Evolutionary conservation across 2,113 vertebrate species (phyloP), one percentile per base, ranked within the genome.

Genomic region (Balaenoptera acutorostrata): DNA sequence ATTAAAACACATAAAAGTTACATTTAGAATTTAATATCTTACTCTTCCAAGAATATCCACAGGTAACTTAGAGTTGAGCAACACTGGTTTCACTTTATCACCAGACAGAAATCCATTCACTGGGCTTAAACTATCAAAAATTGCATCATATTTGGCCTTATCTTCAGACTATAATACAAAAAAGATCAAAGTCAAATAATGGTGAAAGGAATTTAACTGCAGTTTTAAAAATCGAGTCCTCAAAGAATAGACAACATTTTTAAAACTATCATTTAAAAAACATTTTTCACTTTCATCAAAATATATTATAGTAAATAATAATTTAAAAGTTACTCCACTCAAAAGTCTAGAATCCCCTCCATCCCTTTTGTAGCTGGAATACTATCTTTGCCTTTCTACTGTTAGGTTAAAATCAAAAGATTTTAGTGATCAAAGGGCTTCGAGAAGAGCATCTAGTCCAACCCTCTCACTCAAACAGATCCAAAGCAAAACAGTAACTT

Each of bases 41-140:
- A 99, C 99, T 98, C 99, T 98, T 98, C 99, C 99, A 72, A 99
- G 99, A 96, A 99, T 99, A 97, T 99, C 99, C 98, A 99, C 99
- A 92, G 99, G 99, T 68, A 99, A 98, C 98, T 99, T 99, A 90
- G 99, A 99, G 98, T 99, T 99, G 20, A 99, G 99, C 96, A 99
- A 99, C 63, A 99, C 99, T 68, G 99, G 99, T 98, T 99, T 99
- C 98, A 99, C 99, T 97, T 99, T 99, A 80, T 99, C 99, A 39
- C 99, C 99, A 61, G 99, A 99, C 36, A 99, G 98, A 84, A 99
- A 99, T 95, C 99, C 99, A 97, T 99, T 99, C 59, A 99, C 98
- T 69, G 99, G 99, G 83, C 98, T 99, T 85, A 99, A 98, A 98
- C 99, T 99, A 81, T 99, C 99, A 98, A 99, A 99, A 98, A 99